Conservation (phyloP, 1,140 invertebrate species). For the Platyscapa corneri region DNA sequence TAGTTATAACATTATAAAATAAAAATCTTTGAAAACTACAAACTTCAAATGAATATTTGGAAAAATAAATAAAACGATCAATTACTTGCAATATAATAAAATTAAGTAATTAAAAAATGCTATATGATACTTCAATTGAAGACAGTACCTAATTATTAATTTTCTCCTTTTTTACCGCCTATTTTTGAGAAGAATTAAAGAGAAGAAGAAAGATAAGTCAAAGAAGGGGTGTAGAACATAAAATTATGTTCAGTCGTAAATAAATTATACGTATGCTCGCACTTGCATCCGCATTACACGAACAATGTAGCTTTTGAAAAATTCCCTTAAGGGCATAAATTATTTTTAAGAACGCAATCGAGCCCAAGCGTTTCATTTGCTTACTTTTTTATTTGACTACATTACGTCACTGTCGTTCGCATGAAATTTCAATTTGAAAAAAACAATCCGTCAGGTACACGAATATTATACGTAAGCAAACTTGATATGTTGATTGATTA, state of each 20-base stretch:
- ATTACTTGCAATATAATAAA: neutral
- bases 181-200: neutral
- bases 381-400: neutral
- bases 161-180: neutral
- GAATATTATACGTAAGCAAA: neutral
- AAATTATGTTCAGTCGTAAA: slow-evolving; percentile 6
- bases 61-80: neutral
- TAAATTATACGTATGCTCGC: slow-evolving; percentile 14
- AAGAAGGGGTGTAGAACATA: neutral
- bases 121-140: neutral
- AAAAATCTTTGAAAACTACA: neutral
- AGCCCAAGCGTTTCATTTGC: neutral
- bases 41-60: neutral
- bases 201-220: neutral
- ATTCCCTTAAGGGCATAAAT: neutral
- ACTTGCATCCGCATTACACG: neutral
- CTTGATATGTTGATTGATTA: slow-evolving; percentile 21
- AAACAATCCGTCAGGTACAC: neutral
- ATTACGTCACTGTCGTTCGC: neutral
- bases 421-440: slow-evolving; percentile 18
- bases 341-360: neutral
- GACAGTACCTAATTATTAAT: neutral
- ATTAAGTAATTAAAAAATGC: neutral
- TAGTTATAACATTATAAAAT: neutral
- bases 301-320: neutral